Conservation (phyloP, 30 jellyfish, hydroid and myxozoan genomes). For the Rhopilema esculentum region DNA sequence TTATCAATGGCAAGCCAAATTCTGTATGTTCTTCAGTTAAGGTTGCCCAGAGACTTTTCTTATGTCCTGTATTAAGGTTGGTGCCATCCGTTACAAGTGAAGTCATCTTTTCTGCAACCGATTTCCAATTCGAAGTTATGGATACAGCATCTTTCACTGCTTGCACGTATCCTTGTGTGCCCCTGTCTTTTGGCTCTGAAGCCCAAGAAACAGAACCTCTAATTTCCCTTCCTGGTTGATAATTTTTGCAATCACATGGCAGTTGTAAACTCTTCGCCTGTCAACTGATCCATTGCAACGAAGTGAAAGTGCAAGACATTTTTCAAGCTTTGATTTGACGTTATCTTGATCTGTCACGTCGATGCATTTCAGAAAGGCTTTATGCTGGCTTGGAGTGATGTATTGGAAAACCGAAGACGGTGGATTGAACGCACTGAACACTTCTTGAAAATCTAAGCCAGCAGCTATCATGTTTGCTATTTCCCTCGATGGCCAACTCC, state of each 20-base stretch:
- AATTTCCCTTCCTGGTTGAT: constrained; percentile 17
- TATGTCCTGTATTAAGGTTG: constrained; percentile 35
- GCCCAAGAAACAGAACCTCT: constrained; percentile 5
- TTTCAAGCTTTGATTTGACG: neutral
- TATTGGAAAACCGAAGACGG: neutral
- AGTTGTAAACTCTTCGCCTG: constrained; percentile 20
- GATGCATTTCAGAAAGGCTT: neutral
- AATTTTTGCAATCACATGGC: constrained; percentile 31
- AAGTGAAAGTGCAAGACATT: neutral
- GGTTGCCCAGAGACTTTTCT: constrained; percentile 17
- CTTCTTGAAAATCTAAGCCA: neutral
- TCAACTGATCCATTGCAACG: constrained; percentile 24
- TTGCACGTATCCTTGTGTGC: neutral
- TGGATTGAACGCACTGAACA: neutral
- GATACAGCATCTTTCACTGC: neutral
- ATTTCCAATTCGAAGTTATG: neutral
- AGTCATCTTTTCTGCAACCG: constrained; percentile 2
- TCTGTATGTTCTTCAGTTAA: constrained; percentile 3
- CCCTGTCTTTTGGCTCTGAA: neutral
- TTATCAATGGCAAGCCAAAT: constrained; percentile 3
- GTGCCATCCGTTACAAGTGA: constrained; percentile 49
- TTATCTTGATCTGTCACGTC: constrained; percentile 2
- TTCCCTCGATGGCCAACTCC: constrained; percentile 30
- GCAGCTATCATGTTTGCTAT: constrained; percentile 21
- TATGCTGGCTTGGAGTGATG: neutral